These are phyloP conservation scores for Temnothorax ravouxi DNA, from an alignment of 2,888 invertebrate species.

Conservation along the genomic window DNA sequence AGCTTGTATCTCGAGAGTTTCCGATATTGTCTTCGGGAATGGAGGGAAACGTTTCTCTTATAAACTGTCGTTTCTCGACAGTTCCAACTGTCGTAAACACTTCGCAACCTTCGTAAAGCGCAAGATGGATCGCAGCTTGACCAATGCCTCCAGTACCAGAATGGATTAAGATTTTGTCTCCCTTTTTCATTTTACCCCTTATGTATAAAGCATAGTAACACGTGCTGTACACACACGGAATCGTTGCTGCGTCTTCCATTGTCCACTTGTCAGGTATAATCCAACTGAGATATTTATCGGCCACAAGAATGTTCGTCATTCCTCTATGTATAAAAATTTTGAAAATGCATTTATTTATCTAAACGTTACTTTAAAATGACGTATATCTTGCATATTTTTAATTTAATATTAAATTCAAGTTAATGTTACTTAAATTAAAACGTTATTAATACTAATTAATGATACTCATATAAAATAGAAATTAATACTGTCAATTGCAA, in stretches of 20 bases:
- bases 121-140: conserved; percentile 88
- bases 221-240: conserved; percentile 90
- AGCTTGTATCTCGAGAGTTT: conserved; percentile 94
- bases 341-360: neutral
- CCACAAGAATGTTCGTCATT: neutral
- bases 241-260: conserved; percentile 82
- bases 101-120: conserved; percentile 88
- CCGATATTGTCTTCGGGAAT: conserved; percentile 91
- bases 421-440: no score
- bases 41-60: conserved; percentile 88
- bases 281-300: neutral
- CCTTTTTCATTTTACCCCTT: conserved; percentile 87
- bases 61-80: conserved; percentile 87
- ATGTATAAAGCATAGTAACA: conserved; percentile 88
- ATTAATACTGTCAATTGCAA: no score
- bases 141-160: conserved; percentile 60
- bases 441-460: no score
- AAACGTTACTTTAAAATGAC: no score
- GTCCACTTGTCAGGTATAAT: neutral
- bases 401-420: no score
- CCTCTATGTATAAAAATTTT: neutral
- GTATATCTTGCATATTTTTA: no score
- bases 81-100: conserved; percentile 89
- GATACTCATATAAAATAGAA: no score
- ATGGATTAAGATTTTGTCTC: conserved; percentile 86